A percentile compares a stretch with the other conserved stretches of the same genome.
phyloP scores from a whole-genome alignment of 2,888 invertebrate genomes.

The Crocallis elinguaria region DNA sequence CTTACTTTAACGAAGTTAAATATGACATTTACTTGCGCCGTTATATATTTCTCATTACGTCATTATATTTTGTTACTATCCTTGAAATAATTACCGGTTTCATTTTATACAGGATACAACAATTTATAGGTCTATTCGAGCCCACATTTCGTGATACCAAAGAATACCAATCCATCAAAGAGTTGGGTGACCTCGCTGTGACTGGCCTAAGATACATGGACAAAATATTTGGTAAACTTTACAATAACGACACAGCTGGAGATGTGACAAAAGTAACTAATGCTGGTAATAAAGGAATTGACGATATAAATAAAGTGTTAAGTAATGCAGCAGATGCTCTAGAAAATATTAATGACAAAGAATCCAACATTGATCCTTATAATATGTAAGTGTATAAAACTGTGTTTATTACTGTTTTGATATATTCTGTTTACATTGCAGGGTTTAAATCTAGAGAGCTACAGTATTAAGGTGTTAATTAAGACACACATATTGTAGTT shows the following conservation, averaged over 20 bases:
- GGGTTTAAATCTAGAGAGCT: too few relatives aligned
- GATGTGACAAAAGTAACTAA: constrained; percentile 32
- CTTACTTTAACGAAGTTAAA: too few relatives aligned
- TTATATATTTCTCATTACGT: too few relatives aligned
- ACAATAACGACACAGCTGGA: constrained; percentile 29
- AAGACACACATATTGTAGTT: not conserved
- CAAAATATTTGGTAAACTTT: constrained; percentile 51
- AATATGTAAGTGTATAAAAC: constrained; percentile 79
- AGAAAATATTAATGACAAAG: constrained; percentile 41
- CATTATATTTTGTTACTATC: not conserved
- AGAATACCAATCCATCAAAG: constrained; percentile 59
- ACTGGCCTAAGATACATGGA: constrained; percentile 60
- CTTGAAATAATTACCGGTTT: not conserved
- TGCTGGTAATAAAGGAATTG: constrained; percentile 36
- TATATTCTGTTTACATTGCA: too few relatives aligned
- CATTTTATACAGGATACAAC: constrained; percentile 62
- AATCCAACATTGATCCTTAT: constrained; percentile 56
- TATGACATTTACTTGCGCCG: too few relatives aligned
- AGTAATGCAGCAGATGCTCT: constrained; percentile 52
- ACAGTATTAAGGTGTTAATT: not conserved
- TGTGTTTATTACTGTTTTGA: too few relatives aligned
- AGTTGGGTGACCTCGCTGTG: constrained; percentile 56
- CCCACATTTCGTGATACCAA: constrained; percentile 71
- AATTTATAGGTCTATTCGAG: constrained; percentile 66
- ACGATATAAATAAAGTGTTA: constrained; percentile 49